Conservation (phyloP, 2,797 vertebrate genomes). For the Benthosema pterotum region DNA sequence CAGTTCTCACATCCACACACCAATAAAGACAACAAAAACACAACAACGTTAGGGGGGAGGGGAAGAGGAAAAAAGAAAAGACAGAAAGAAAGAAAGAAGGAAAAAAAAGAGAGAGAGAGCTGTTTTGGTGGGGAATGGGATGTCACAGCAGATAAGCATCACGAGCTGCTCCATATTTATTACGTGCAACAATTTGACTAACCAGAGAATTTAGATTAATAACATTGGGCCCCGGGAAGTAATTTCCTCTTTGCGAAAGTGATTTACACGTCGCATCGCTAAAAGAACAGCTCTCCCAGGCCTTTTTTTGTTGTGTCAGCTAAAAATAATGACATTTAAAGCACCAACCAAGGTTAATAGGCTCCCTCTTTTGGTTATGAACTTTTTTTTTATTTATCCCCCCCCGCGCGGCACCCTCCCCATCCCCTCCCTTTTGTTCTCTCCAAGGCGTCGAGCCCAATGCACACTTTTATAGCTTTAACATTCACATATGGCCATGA, state of each 20-base stretch:
- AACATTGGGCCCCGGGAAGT: conserved; percentile 93
- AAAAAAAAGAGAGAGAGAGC: conserved; percentile 54
- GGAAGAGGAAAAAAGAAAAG: no score
- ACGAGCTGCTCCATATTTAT: conserved; percentile 94
- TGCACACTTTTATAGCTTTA: conserved; percentile 67
- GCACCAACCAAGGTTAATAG: conserved; percentile 97
- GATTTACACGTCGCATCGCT: conserved; percentile 95
- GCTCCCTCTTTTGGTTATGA: conserved; percentile 91
- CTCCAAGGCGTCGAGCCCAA: conserved; percentile 51
- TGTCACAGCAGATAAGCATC: conserved; percentile 86
- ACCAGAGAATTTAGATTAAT: conserved; percentile 99
- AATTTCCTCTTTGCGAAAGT: conserved; percentile 97
- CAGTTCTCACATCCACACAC: conserved; percentile 72
- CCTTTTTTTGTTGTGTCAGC: conserved; percentile 90
- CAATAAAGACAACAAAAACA: conserved; percentile 68
- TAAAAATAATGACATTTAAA: conserved; percentile 98
- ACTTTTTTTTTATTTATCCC: conserved; percentile 76
- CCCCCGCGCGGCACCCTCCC: no score
- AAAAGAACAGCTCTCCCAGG: conserved; percentile 85
- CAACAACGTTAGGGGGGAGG: background rate
- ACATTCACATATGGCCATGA: conserved; percentile 52
- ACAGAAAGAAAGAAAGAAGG: conserved; percentile 66
- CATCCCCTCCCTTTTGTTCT: conserved; percentile 30
- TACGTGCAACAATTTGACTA: conserved; percentile 95
- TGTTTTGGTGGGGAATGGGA: conserved; percentile 77